Conservation (phyloP, 2,113 vertebrate genomes). For the Ctenomys sociabilis region DNA sequence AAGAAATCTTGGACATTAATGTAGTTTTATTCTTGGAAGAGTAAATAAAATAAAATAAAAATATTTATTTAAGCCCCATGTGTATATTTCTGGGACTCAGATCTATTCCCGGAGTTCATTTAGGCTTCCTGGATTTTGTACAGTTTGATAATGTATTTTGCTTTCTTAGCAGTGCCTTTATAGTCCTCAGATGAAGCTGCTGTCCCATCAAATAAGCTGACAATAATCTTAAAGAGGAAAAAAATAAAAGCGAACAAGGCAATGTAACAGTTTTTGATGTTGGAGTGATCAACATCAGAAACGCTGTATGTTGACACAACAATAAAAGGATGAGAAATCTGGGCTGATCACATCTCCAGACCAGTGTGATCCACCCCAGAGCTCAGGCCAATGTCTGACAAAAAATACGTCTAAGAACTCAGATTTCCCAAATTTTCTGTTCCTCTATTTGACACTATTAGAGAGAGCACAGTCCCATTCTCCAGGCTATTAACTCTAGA, state of each 20-base stretch:
- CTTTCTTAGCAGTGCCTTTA: background rate
- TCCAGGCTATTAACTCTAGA: background rate
- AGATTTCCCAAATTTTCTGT: background rate
- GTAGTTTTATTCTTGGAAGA: slow-evolving; percentile 12
- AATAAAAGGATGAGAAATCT: background rate
- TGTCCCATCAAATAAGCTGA: background rate
- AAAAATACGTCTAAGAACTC: background rate
- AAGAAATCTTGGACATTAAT: background rate
- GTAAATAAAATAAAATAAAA: background rate
- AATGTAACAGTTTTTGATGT: background rate
- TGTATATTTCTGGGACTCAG: background rate
- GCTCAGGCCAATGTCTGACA: background rate
- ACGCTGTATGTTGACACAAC: background rate
- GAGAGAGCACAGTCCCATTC: background rate
- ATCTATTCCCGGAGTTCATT: slow-evolving; percentile 3
- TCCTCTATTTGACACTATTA: background rate
- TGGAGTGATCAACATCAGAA: background rate
- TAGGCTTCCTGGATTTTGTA: background rate
- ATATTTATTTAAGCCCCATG: background rate
- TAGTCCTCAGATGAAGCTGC: background rate
- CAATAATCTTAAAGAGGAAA: background rate
- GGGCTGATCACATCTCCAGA: background rate
- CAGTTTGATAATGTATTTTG: background rate
- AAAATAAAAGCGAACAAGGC: background rate
- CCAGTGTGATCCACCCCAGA: background rate